Evolutionary conservation across 1,140 invertebrate species (phyloP), one percentile per base, ranked within the genome.

Genomic region (Parasteatoda tepidariorum): DNA sequence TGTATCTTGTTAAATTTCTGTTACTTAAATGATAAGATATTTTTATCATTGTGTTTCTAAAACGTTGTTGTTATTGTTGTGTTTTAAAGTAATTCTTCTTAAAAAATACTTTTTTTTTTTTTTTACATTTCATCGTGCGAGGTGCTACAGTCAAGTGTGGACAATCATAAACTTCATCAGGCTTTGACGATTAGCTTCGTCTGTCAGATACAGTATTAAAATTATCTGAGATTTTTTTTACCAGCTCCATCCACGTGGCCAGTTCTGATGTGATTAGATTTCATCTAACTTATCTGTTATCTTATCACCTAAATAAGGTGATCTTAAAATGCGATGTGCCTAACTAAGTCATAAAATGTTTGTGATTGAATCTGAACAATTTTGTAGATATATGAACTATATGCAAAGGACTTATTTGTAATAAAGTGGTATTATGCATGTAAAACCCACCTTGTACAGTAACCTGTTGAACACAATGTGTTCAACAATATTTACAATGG

Each of bases 311-410:
- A 33, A 68, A 28, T 3, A 55, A 34, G 57, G 54, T 71, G 55
- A 31, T 68, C 48, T n/a, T 55, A 79, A 31, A 68, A 79, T n/a
- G 30, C 54, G 64, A 70, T 68, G 54, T 71, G 67, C 67, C 67
- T 82, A 71, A 82, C 76, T 79, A 79, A 79, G 76, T 79, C 76
- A 79, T 76, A 76, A 79, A 75, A 67, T 34, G 41, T 38, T 79
- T 79, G 76, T 79, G 76, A 79, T 79, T 68, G 64, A 64, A 79
- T 68, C 9, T 38, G 76, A 66, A 79, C 59, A 78, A 66, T 78
- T 59, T 31, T 78, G 76, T 68, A 68, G 64, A 79, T 68, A 79
- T 18, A 9, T 79, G 61, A 64, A 76, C n/a, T 38, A 34, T 64
- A 30, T 34, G 61, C 26, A 41, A 57, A 34, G 11, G 67, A 38